Conservation (phyloP, 2,888 invertebrate species). For the Siphonodentalium dalli region DNA sequence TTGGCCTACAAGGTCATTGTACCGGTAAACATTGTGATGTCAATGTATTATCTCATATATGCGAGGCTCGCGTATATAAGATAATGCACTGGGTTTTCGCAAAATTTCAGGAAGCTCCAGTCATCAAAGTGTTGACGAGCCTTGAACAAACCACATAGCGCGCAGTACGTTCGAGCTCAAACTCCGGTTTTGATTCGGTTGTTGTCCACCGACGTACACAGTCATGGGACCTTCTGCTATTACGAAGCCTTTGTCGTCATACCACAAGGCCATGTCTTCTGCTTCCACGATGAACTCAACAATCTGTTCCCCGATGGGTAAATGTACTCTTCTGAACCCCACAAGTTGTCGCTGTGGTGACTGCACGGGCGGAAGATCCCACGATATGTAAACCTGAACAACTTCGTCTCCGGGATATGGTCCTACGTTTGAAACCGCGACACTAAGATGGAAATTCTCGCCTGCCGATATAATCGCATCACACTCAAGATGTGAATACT, state of each 20-base stretch:
- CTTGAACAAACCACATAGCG: too few species aligned
- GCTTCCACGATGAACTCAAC: slow-evolving; percentile 25
- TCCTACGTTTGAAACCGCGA: slow-evolving; percentile 49
- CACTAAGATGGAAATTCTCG: slow-evolving; percentile 33
- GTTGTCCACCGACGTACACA: slow-evolving; percentile 45
- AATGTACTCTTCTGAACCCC: slow-evolving; percentile 30
- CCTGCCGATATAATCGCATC: slow-evolving; percentile 31
- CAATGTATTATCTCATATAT: too few species aligned
- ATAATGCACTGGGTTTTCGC: too few species aligned
- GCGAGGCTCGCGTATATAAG: too few species aligned
- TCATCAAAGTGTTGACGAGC: too few species aligned
- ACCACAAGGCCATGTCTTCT: slow-evolving; percentile 47
- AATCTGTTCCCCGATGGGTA: slow-evolving; percentile 11
- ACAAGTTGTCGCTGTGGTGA: slow-evolving; percentile 38
- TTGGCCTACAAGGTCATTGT: too few species aligned
- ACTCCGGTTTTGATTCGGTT: slow-evolving; percentile 38
- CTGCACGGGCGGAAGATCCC: slow-evolving; percentile 31
- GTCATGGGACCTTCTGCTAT: slow-evolving; percentile 46
- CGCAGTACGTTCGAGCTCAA: slow-evolving; percentile 43
- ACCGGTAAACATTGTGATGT: too few species aligned
- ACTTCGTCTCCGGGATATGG: slow-evolving; percentile 53
- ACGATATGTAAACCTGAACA: slow-evolving; percentile 41
- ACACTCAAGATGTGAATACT: slow-evolving; percentile 26
- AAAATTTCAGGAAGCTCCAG: too few species aligned
- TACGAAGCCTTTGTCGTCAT: slow-evolving; percentile 37